A percentile compares a stretch with the other conserved stretches of the same genome.
phyloP scores from a whole-genome alignment of 2,888 invertebrate genomes.

The Sarcophaga caerulescens region DNA sequence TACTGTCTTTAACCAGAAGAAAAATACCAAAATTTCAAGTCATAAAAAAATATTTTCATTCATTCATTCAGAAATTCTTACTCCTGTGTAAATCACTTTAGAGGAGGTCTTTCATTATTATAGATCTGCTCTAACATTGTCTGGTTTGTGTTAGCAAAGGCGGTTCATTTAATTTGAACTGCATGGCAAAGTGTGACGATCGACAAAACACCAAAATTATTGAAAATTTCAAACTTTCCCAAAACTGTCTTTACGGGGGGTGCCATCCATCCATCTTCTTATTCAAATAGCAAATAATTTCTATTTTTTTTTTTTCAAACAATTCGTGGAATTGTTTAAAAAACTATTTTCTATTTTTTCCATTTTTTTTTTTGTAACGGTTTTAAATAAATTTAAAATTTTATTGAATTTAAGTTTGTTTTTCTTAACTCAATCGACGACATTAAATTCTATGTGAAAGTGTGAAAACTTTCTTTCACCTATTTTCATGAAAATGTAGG shows the following conservation, averaged over 20 bases:
- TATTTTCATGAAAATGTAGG: too few relatives aligned
- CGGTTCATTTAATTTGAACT: constrained; percentile 38
- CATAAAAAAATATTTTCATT: constrained; percentile 16
- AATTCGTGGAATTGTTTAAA: neutral
- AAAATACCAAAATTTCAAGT: neutral
- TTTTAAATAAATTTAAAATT: too few relatives aligned
- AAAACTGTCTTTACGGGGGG: constrained; percentile 21
- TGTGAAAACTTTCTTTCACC: too few relatives aligned
- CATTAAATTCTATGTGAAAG: too few relatives aligned
- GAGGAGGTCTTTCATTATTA: constrained; percentile 1
- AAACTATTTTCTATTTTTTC: neutral
- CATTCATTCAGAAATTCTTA: neutral
- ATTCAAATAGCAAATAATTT: neutral
- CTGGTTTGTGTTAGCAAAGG: neutral
- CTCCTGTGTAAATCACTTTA: constrained; percentile 16
- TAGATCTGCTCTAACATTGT: neutral
- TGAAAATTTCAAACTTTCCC: constrained; percentile 5
- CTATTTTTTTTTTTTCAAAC: neutral
- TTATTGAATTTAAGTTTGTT: too few relatives aligned
- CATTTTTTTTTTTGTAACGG: neutral
- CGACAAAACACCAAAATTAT: constrained; percentile 5
- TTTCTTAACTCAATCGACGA: too few relatives aligned
- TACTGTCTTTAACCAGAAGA: constrained; percentile 31
- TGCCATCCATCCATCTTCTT: neutral
- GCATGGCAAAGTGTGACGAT: neutral